Base-by-base conservation (phyloP, 23 tunicate species). In the Styela plicata region DNA sequence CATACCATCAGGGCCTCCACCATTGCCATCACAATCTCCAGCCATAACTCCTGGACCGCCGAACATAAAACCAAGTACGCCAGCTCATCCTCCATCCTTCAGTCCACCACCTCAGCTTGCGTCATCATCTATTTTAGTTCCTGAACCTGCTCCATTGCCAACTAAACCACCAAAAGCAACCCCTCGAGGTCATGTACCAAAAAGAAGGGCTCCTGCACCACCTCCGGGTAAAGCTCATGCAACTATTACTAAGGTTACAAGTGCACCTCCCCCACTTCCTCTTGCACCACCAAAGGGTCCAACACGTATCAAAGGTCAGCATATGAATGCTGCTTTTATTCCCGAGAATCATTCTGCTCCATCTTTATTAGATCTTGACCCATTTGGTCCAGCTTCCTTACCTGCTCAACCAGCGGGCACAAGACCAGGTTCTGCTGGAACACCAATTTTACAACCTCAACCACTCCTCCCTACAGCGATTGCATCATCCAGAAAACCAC, bases 131-230 rank as follows among this genome's bases (percentile, higher is more conserved):
- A 53, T 76, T 44, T 31, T 76, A 7, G 44, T 76, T 26, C 81
- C 81, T 52, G 81, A 76, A 76, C 81, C 64, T 23, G 81, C 64
- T 37, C 81, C 64, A 20, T 24, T 2, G 24, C 31, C 66, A 28
- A 17, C 64, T 36, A 32, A 82, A 82, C 90, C 90, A 17, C 96
- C 97, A 1, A 91, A 83, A 62, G 83, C 86, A 36, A 91, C 85
- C 25, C 90, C 97, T 25, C 69, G 97, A 28, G 86, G 82, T 61
- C 78, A 90, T 29, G 84, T 86, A 25, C 97, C 97, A 1, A 91
- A 91, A 53, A 84, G 97, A 22, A 67, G 74, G 7, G 97, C 97
- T 34, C 97, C 97, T 17, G 82, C 63, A 7, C 89, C 97, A 0
- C 97, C 97, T 33, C 81, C 81, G 21, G 30, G 17, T 36, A 71